Evolutionary conservation across 2,888 invertebrate genomes (phyloP).

Genomic region (Meta bourneti): DNA sequence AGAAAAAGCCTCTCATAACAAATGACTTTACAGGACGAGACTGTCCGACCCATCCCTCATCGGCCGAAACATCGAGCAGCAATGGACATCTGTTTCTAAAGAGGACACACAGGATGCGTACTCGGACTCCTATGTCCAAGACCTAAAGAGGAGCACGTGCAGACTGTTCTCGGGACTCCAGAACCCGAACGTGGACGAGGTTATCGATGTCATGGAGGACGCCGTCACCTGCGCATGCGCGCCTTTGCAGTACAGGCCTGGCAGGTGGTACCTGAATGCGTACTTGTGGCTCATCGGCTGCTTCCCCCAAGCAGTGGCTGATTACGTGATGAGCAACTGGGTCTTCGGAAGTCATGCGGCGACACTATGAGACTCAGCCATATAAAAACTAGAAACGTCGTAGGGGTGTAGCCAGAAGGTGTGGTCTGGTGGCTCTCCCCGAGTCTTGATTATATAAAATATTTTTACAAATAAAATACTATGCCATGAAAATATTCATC

Average conservation of each 20-base stretch:
- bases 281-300: neutral
- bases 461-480: too few relatives aligned
- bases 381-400: too few relatives aligned
- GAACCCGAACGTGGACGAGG: constrained; percentile 50
- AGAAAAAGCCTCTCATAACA: neutral
- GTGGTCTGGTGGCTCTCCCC: too few relatives aligned
- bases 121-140: neutral
- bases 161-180: constrained; percentile 18
- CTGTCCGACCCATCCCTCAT: constrained; percentile 24
- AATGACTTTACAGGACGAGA: constrained; percentile 43
- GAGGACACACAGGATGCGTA: neutral
- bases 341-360: constrained; percentile 23
- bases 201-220: constrained; percentile 54
- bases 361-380: too few relatives aligned
- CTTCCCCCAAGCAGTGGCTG: constrained; percentile 33
- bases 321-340: constrained; percentile 37
- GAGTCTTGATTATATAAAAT: too few relatives aligned
- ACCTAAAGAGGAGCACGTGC: neutral
- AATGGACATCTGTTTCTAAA: neutral
- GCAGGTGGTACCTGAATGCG: constrained; percentile 37
- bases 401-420: too few relatives aligned
- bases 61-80: constrained; percentile 15
- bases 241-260: constrained; percentile 44
- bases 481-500: too few relatives aligned
- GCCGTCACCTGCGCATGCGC: constrained; percentile 25